phyloP scores from a whole-genome alignment of 2,113 vertebrate species.

The Corythornis vintsioides region DNA sequence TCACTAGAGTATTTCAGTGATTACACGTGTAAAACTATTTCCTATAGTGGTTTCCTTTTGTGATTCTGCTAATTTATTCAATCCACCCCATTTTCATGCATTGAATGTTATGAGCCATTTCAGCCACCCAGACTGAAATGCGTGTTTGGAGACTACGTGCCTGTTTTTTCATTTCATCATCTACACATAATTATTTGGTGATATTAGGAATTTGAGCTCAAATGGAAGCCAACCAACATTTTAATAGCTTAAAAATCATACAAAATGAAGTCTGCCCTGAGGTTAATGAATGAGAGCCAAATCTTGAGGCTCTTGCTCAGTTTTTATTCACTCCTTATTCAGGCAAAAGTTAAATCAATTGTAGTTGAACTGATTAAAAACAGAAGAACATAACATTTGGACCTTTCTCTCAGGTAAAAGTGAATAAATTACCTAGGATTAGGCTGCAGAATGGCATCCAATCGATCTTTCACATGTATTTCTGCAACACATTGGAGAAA shows the following conservation, averaged over 20 bases:
- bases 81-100: conserved; percentile 75
- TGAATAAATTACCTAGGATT: conserved; percentile 58
- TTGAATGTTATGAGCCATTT: conserved; percentile 61
- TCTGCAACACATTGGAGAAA: neutral
- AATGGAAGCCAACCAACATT: conserved; percentile 60
- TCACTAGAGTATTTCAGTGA: conserved; percentile 77
- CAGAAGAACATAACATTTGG: conserved; percentile 52
- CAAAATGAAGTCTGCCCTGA: conserved; percentile 62
- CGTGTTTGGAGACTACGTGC: conserved; percentile 47
- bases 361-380: conserved; percentile 59
- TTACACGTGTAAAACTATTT: conserved; percentile 80
- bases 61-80: conserved; percentile 82
- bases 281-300: conserved; percentile 66
- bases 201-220: conserved; percentile 67
- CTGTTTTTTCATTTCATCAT: conserved; percentile 68
- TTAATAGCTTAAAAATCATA: conserved; percentile 67
- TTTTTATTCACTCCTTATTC: conserved; percentile 43
- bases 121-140: conserved; percentile 69
- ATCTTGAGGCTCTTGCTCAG: conserved; percentile 24
- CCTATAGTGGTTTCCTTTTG: conserved; percentile 83
- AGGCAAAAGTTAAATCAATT: conserved; percentile 59
- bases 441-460: conserved; percentile 45
- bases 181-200: conserved; percentile 68
- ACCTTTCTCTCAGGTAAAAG: conserved; percentile 44
- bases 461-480: conserved; percentile 35